phyloP scores from a whole-genome alignment of 2,797 vertebrate genomes.

The Takifugu rubripes region DNA sequence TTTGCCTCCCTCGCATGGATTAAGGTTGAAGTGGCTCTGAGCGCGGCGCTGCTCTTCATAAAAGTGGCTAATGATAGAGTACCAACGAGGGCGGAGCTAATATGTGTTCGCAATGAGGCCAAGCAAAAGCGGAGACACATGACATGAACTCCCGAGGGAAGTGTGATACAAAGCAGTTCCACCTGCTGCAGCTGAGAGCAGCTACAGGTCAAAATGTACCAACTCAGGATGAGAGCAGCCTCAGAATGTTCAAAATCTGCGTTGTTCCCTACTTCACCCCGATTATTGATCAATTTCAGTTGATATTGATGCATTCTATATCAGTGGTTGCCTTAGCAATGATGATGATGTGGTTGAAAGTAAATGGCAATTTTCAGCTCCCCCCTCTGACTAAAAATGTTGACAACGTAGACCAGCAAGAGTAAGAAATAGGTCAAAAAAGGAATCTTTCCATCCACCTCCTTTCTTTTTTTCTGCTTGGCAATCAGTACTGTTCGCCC shows the following conservation, averaged over 20 bases:
- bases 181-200: slow-evolving; percentile 31
- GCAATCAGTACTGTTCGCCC: slow-evolving; percentile 21
- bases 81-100: slow-evolving; percentile 30
- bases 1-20: slow-evolving; percentile 62
- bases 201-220: too few relatives aligned
- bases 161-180: slow-evolving; percentile 19
- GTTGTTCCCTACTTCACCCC: too few relatives aligned
- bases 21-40: slow-evolving; percentile 39
- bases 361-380: background rate
- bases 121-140: slow-evolving; percentile 60
- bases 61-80: slow-evolving; percentile 71
- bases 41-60: slow-evolving; percentile 50
- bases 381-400: background rate
- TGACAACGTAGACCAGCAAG: background rate
- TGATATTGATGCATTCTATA: too few relatives aligned
- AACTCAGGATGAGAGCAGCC: too few relatives aligned
- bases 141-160: slow-evolving; percentile 38
- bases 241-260: too few relatives aligned
- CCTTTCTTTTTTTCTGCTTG: slow-evolving; percentile 27
- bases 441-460: slow-evolving; percentile 23
- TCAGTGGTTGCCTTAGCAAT: too few relatives aligned
- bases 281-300: too few relatives aligned
- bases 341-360: too few relatives aligned
- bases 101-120: slow-evolving; percentile 32
- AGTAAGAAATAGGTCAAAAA: slow-evolving; percentile 8